Base-by-base conservation (phyloP, 2,113 vertebrate genomes). In the Lampris incognitus region DNA sequence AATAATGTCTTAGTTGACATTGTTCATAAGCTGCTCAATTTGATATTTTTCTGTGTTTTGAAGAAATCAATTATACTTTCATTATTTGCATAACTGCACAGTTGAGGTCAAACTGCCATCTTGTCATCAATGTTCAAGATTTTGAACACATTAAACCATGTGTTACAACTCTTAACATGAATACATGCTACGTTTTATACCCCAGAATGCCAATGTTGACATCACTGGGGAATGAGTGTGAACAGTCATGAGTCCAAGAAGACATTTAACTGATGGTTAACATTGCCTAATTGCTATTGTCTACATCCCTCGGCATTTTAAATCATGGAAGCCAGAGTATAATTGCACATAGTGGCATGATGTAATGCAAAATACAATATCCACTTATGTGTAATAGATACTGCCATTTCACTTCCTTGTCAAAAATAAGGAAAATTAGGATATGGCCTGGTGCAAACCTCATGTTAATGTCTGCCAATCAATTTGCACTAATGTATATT, bases 401-500 rank as follows among this genome's bases (percentile, higher is more conserved):
- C 75, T 83, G 74, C 68, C 63, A 50, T 64, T 77, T 61, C 58
- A 60, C 66, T 78, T 24, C 42, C 42, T 36, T 9, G 10, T 60
- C 46, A 69, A 38, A 6, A 62, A n/a, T 2, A 40, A 57, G 61
- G 76, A 49, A 57, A 64, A 49, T 50, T 54, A n/a, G 71, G 60
- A 69, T 71, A 67, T 48, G 48, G 52, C 59, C 48, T 51, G 63
- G 38, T 64, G 57, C 59, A 76, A 63, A 84, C 52, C 62, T 40
- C 36, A 49, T 11, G 51, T 78, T 64, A 59, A 52, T 83, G 72
- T 83, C 84, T 89, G 76, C 79, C 2, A 59, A 61, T 65, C 4
- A 57, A 77, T 92, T 92, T 93, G 89, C 85, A 93, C 90, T 83
- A 50, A 69, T 88, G 82, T 88, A 71, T 90, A 83, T 92, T 87